A percentile compares a stretch with the other conserved stretches of the same genome.
These are phyloP conservation scores for Proterorhinus semilunaris DNA, from an alignment of 2,113 vertebrate genomes.

Conservation along the genomic window DNA sequence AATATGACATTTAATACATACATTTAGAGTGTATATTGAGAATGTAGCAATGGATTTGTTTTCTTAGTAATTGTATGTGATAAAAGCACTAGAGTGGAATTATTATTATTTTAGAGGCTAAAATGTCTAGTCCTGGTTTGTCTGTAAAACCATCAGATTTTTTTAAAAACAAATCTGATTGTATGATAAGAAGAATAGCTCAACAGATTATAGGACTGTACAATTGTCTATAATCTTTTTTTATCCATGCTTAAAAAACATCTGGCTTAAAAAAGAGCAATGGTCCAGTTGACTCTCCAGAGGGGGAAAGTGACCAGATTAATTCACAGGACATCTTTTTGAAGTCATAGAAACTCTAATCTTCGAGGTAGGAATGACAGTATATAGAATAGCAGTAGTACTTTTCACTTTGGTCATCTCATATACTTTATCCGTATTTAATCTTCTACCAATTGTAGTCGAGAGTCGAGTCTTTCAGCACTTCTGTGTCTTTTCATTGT, in stretches of 20 bases:
- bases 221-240: not conserved
- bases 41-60: not conserved
- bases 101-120: not conserved
- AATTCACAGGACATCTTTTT: slow-evolving; percentile 12
- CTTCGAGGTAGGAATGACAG: slow-evolving; percentile 6
- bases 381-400: not conserved
- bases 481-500: too few relatives aligned
- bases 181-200: not conserved
- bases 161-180: not conserved
- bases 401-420: too few relatives aligned
- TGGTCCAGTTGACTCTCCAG: slow-evolving; percentile 31
- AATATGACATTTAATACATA: too few relatives aligned
- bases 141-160: not conserved
- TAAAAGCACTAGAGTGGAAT: not conserved
- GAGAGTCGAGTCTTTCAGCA: too few relatives aligned
- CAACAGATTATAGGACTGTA: not conserved
- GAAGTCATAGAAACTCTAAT: not conserved
- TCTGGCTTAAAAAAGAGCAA: not conserved
- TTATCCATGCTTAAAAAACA: not conserved
- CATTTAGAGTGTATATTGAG: not conserved
- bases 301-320: slow-evolving; percentile 43
- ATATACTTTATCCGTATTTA: too few relatives aligned
- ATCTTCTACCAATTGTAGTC: too few relatives aligned
- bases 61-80: too few relatives aligned
- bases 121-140: not conserved